Evolutionary conservation across 2,113 vertebrate genomes (phyloP).

Genomic region (Rhombomys opimus): DNA sequence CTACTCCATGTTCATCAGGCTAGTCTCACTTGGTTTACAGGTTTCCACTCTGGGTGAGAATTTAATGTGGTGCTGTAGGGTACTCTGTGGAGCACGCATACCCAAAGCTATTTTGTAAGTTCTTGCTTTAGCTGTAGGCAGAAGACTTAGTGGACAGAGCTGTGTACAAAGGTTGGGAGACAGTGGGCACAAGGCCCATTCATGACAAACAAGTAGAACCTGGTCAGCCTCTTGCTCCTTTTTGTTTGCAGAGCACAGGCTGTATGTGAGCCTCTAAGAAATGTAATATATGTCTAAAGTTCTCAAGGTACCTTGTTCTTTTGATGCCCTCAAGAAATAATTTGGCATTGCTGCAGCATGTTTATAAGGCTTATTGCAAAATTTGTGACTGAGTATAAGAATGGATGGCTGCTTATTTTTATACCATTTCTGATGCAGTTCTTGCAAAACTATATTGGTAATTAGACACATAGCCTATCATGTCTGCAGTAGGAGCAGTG

Average conservation of each 20-base stretch:
- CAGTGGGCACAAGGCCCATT: background rate
- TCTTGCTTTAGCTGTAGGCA: background rate
- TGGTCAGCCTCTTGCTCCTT: background rate
- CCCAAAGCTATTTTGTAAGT: no score
- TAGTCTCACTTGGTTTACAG: background rate
- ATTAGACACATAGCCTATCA: background rate
- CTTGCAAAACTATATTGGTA: background rate
- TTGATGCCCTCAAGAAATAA: background rate
- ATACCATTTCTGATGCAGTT: background rate
- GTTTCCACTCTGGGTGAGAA: background rate
- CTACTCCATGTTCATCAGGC: background rate
- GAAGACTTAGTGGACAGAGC: background rate
- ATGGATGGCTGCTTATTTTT: background rate
- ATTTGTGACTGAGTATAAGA: background rate
- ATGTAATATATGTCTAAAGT: background rate
- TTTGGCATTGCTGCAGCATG: background rate
- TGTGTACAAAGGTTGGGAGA: background rate
- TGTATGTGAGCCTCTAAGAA: background rate
- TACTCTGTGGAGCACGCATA: background rate
- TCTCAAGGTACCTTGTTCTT: background rate
- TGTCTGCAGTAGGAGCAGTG: background rate
- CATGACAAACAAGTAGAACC: background rate
- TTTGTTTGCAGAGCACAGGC: background rate
- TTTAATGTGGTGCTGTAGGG: background rate
- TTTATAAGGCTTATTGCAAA: background rate